These are phyloP conservation scores for Neofelis nebulosa DNA, from an alignment of 2,113 vertebrate species.

Conservation along the genomic window DNA sequence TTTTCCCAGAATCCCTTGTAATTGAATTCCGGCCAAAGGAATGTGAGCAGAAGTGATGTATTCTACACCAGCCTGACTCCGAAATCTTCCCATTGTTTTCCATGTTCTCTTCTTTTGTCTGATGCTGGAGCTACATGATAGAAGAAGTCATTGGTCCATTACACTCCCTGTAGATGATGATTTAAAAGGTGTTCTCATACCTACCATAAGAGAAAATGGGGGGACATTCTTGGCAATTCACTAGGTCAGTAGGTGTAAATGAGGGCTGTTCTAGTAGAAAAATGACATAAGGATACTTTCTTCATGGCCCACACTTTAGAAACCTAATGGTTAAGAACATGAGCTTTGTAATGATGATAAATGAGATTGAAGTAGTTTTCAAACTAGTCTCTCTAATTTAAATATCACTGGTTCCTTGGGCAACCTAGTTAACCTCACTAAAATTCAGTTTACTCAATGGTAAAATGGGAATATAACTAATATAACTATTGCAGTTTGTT, in stretches of 20 bases:
- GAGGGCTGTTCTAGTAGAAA: neutral
- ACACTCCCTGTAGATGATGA: neutral
- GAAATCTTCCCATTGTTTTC: neutral
- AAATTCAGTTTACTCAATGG: constrained; percentile 17
- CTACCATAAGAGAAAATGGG: neutral
- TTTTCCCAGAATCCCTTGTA: neutral
- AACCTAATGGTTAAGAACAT: neutral
- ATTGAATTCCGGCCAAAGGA: neutral
- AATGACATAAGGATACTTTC: neutral
- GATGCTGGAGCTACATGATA: neutral
- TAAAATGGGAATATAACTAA: constrained; percentile 23
- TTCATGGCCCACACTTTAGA: neutral
- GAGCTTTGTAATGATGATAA: neutral
- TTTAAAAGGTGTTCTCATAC: neutral
- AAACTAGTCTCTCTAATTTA: neutral
- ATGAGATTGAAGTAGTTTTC: neutral
- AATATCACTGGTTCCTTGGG: neutral
- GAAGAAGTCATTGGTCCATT: neutral
- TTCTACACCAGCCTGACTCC: neutral
- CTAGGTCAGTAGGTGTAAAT: neutral
- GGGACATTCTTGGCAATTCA: neutral
- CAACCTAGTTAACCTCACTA: neutral
- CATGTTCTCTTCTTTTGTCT: constrained; percentile 2
- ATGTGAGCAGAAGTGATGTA: constrained; percentile 18
- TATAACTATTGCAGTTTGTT: neutral